Base-by-base conservation (phyloP, 2,113 vertebrate genomes). In the Sander lucioperca region DNA sequence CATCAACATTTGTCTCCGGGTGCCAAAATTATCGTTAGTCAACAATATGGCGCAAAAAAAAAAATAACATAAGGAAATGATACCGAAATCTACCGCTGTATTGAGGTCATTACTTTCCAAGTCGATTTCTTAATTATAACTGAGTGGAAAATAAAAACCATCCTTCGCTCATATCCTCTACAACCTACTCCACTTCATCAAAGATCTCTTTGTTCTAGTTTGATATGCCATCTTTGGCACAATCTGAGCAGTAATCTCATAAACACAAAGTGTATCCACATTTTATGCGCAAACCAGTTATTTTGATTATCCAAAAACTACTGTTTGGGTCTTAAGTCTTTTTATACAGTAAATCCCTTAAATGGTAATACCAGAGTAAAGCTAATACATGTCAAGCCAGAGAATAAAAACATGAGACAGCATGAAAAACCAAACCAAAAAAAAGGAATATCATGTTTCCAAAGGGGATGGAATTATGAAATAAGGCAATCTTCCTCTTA, bases 241-340 rank as follows among this genome's bases (percentile, higher is more conserved):
- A 79, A 67, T 68, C 58, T 27, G n/a, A 74, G 43, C 54, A n/a
- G 33, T 77, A 74, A 86, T 85, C 72, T 73, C 36, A 86, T 82
- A 88, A 89, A 89, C 79, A 79, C 45, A 43, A 43, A 43, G 67
- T 69, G n/a, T 45, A n/a, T 56, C 39, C 57, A 79, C 27, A 70
- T 83, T 83, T 79, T 48, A 82, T 45, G 16, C 68, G 77, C 73
- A 80, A 89, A 88, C 54, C 33, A 30, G 53, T 74, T 70, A 86
- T 90, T 90, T 84, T 72, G 56, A 83, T 79, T 43, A 85, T 85
- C 61, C 74, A 74, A 30, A 82, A 86, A 88, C 57, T 79, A 71
- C 64, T 74, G 79, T 83, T 87, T 86, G 19, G 59, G 54, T 19
- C n/a, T 80, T 10, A 1, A 30, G 4, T 51, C 80, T 78, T 56